Percentiles rank a stretch among this genome's conserved stretches.
Evolutionary conservation across 2,113 vertebrate species (phyloP).

Genomic region (Amphilophus citrinellus): DNA sequence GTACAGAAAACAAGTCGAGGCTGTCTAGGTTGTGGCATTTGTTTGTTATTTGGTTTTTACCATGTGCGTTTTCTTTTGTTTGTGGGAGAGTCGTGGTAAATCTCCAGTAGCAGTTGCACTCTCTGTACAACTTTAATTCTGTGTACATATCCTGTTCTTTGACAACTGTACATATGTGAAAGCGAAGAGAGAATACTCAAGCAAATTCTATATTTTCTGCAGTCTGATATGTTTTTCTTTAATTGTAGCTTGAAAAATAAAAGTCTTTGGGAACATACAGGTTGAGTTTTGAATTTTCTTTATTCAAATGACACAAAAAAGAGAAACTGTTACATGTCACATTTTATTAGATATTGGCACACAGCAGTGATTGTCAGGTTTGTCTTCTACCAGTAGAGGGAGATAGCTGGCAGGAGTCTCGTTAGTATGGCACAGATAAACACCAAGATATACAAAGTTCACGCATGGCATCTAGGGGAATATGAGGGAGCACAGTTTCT

Average conservation of each 20-base stretch:
- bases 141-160: constrained; percentile 84
- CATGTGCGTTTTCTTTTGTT: constrained; percentile 59
- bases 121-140: constrained; percentile 68
- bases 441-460: background rate
- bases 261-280: constrained; percentile 77
- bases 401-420: constrained; percentile 14
- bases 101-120: constrained; percentile 76
- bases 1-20: constrained; percentile 76
- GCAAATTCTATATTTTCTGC: constrained; percentile 88
- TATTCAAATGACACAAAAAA: background rate
- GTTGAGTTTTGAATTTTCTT: background rate
- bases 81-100: constrained; percentile 68
- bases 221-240: constrained; percentile 85
- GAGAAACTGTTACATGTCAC: background rate
- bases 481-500: background rate
- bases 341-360: constrained; percentile 38
- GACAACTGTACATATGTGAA: constrained; percentile 86
- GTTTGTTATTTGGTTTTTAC: constrained; percentile 63
- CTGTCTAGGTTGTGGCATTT: constrained; percentile 62
- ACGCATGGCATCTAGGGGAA: background rate
- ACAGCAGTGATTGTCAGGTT: constrained; percentile 65
- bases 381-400: constrained; percentile 69
- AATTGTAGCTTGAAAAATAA: constrained; percentile 85
- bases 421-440: constrained; percentile 47
- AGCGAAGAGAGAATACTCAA: constrained; percentile 82